These are phyloP conservation scores for Mechanitis messenoides DNA, from an alignment of 2,888 invertebrate genomes.

Conservation along the genomic window DNA sequence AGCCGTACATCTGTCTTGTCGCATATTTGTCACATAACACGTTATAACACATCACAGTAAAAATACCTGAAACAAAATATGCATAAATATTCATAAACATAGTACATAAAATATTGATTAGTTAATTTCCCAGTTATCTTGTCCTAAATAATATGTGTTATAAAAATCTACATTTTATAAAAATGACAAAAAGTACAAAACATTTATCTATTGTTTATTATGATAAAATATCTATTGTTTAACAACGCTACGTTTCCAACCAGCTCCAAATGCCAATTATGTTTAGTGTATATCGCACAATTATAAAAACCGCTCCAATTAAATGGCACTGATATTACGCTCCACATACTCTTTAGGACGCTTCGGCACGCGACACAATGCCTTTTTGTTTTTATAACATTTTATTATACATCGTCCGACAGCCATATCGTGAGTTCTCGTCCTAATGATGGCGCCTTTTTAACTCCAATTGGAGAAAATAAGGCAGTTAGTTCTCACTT, in stretches of 20 bases:
- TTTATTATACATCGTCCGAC: slow-evolving; percentile 28
- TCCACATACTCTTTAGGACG: slow-evolving; percentile 41
- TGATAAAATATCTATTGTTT: background rate
- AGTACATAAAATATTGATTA: no score
- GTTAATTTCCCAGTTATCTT: no score
- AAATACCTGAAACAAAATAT: slow-evolving; percentile 81
- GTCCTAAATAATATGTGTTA: background rate
- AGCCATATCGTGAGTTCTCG: slow-evolving; percentile 30
- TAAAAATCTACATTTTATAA: background rate
- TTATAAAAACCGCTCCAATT: slow-evolving; percentile 60
- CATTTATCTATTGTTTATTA: background rate
- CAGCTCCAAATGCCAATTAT: slow-evolving; percentile 4
- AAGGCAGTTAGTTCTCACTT: slow-evolving; percentile 42
- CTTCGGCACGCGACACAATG: slow-evolving; percentile 52
- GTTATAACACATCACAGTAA: slow-evolving; percentile 99
- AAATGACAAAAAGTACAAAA: background rate
- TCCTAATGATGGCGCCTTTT: slow-evolving; percentile 37
- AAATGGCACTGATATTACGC: slow-evolving; percentile 51
- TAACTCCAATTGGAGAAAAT: slow-evolving; percentile 37
- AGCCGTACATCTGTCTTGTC: slow-evolving; percentile 98
- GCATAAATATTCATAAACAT: background rate
- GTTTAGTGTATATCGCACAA: slow-evolving; percentile 44
- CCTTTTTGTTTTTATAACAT: slow-evolving; percentile 44
- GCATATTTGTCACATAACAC: slow-evolving; percentile 99
- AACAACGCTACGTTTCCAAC: background rate